Percentiles rank a stretch among this genome's conserved stretches.
Evolutionary conservation across 1,140 invertebrate genomes (phyloP).

Genomic region (Eumeta japonica): DNA sequence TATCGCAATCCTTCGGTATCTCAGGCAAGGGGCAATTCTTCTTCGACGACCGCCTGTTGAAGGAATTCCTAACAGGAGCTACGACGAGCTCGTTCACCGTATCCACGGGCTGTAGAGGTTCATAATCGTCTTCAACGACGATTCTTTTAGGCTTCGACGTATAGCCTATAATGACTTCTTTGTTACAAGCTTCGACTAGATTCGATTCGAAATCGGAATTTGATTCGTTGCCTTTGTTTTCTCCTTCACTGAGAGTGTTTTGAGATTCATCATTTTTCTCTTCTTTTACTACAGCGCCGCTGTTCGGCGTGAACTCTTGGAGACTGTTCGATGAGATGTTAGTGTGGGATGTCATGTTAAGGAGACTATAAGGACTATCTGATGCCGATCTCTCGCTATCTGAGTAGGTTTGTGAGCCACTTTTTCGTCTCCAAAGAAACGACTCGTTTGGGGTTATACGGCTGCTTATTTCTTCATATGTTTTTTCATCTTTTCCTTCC

Average conservation of each 20-base stretch:
- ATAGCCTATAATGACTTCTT: conserved; percentile 36
- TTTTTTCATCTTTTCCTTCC: conserved; percentile 17
- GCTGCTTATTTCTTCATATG: conserved; percentile 32
- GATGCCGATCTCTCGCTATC: conserved; percentile 35
- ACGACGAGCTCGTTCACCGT: conserved; percentile 25
- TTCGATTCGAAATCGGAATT: conserved; percentile 45
- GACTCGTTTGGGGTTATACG: conserved; percentile 51
- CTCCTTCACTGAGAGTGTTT: conserved; percentile 18
- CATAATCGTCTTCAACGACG: conserved; percentile 46
- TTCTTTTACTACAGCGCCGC: background rate
- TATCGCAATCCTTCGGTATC: conserved; percentile 35
- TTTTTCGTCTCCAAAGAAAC: conserved; percentile 52
- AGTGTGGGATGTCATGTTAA: conserved; percentile 25
- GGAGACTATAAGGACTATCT: conserved; percentile 35
- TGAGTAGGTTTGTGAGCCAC: conserved; percentile 36
- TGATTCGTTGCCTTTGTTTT: conserved; percentile 14
- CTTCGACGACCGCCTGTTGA: conserved; percentile 34
- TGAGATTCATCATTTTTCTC: conserved; percentile 7
- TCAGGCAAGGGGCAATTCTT: conserved; percentile 53
- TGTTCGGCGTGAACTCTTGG: conserved; percentile 6
- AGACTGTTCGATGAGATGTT: conserved; percentile 17
- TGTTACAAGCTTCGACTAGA: conserved; percentile 52
- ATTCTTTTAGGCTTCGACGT: conserved; percentile 33
- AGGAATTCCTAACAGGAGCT: conserved; percentile 35
- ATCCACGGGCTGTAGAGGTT: conserved; percentile 42